Evolutionary conservation across 2,113 vertebrate genomes (phyloP), one percentile per base, ranked within the genome.

Genomic region (Upupa epops): DNA sequence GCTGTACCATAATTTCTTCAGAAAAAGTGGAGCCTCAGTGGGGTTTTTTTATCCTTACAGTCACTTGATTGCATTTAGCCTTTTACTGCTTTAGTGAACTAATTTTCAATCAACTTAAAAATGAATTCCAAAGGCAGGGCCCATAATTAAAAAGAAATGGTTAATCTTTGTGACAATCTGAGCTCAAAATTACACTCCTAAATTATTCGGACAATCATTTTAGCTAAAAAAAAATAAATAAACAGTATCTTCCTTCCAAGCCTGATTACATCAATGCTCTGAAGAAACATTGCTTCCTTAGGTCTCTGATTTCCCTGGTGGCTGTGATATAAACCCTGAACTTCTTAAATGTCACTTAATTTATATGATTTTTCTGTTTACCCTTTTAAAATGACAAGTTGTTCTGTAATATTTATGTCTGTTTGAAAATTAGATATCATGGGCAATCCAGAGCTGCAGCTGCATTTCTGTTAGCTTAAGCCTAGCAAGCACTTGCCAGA

Each of bases 351-450:
- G 96, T 94, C 95, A 95, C 86, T 97, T 96, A 96, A 97, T 96
- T 96, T 96, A 92, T 95, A 95, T 93, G 94, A 94, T 96, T 96
- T 96, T 96, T 95, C 96, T 96, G 93, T 97, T 97, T 96, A 97
- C 94, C 92, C 96, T 96, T 97, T 96, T 95, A 95, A 97, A 96
- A 95, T 97, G 97, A 97, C 96, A 97, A 95, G 93, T 93, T 93
- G 92, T 76, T 93, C 91, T 46, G 34, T 75, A 96, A 83, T 96
- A 96, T 97, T 97, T 97, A 97, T 96, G 92, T 95, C 92, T 94
- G 92, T 96, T 93, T 90, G 85, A 95, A 96, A 96, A 97, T 95
- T 92, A 96, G 92, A 95, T 90, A 95, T 90, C 80, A 78, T 19
- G 55, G 84, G 76, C 78, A 85, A 92, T 65, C 77, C 77, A 49